Evolutionary conservation across 2,888 invertebrate genomes (phyloP).

Genomic region (Nymphalis c-album): DNA sequence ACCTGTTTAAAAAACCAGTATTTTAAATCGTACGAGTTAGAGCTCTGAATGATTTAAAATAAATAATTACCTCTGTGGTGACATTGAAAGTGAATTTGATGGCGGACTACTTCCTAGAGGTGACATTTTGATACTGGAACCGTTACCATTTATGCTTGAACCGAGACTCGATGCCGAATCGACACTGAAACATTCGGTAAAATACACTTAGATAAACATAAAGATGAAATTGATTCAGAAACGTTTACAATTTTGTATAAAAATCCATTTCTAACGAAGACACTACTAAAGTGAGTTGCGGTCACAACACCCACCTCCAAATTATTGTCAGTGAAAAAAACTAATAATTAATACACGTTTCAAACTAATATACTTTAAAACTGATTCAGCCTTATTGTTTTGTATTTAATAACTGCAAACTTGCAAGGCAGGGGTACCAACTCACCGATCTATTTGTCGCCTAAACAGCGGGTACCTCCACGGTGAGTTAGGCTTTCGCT

Average conservation of each 20-base stretch:
- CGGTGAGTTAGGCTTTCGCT: conserved; percentile 85
- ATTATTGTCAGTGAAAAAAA: too few species aligned
- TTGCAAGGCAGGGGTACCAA: too few species aligned
- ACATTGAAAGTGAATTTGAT: conserved; percentile 51
- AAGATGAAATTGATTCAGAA: too few species aligned
- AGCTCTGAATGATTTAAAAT: not conserved
- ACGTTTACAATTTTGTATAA: too few species aligned
- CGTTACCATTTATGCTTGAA: conserved; percentile 82
- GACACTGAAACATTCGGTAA: conserved; percentile 61
- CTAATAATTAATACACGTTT: too few species aligned
- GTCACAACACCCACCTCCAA: too few species aligned
- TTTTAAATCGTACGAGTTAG: not conserved
- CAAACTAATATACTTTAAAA: not conserved
- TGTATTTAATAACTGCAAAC: too few species aligned
- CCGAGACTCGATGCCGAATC: conserved; percentile 81
- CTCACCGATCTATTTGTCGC: conserved; percentile 75
- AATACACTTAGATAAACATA: not conserved
- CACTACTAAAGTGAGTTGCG: too few species aligned
- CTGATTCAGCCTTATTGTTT: too few species aligned
- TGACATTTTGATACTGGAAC: conserved; percentile 78
- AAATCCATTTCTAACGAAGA: too few species aligned
- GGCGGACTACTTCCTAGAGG: conserved; percentile 62
- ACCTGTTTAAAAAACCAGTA: conserved; percentile 50
- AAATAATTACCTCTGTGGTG: conserved; percentile 64
- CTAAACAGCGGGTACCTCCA: conserved; percentile 86